Evolutionary conservation across 2,797 vertebrate genomes (phyloP).

Genomic region (Scolopax bukidnonensis): DNA sequence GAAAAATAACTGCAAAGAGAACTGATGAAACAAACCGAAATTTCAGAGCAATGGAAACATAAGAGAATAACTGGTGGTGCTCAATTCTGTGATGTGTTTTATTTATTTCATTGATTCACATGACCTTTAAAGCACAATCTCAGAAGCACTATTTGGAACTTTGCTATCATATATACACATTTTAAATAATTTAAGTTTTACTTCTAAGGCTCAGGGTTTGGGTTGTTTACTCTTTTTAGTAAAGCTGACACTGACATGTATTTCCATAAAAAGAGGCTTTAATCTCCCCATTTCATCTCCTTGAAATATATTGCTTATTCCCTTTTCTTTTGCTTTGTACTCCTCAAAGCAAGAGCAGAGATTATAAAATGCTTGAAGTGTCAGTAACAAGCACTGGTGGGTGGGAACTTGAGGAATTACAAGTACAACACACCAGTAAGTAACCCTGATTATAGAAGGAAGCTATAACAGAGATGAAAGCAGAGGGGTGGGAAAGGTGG

Average conservation of each 20-base stretch:
- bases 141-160: neutral
- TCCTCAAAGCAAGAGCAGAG: neutral
- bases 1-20: neutral
- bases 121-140: neutral
- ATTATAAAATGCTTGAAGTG: neutral
- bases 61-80: neutral
- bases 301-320: neutral
- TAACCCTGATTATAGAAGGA: neutral
- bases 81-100: neutral
- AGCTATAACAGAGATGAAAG: neutral
- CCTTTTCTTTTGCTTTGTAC: neutral
- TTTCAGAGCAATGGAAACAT: neutral
- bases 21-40: neutral
- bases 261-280: slow-evolving; percentile 11
- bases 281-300: neutral
- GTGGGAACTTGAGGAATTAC: neutral
- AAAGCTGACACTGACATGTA: neutral
- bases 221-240: neutral
- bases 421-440: neutral
- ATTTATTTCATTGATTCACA: neutral
- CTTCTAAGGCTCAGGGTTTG: neutral
- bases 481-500: neutral
- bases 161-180: neutral
- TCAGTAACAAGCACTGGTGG: neutral
- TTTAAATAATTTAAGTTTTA: slow-evolving; percentile 22